Evolutionary conservation across 2,797 vertebrate species (phyloP).

Genomic region (Champsocephalus esox): DNA sequence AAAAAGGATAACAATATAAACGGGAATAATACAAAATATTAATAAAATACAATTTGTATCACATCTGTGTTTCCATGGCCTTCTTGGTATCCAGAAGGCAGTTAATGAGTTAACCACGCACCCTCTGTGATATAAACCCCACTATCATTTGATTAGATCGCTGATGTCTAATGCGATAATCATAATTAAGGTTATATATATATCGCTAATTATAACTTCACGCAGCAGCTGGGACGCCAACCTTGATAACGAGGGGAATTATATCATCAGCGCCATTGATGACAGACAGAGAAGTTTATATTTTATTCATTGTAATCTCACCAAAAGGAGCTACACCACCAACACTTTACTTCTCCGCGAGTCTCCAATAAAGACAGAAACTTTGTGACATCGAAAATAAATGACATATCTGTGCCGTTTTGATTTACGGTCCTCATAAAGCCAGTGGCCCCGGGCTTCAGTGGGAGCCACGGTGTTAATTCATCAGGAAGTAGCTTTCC

Average conservation of each 20-base stretch:
- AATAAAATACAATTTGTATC: background rate
- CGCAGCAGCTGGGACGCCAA: conserved; percentile 41
- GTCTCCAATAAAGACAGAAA: conserved; percentile 22
- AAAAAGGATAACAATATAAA: too few species aligned
- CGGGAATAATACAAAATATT: too few species aligned
- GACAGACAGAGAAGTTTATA: conserved; percentile 16
- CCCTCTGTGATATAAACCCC: conserved; percentile 25
- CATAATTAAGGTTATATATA: conserved; percentile 22
- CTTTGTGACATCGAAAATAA: conserved; percentile 8
- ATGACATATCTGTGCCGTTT: conserved; percentile 25
- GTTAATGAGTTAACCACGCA: conserved; percentile 13
- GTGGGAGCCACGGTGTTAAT: conserved; percentile 38
- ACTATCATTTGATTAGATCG: conserved; percentile 47
- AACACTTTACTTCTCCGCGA: background rate
- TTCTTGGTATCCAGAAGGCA: background rate
- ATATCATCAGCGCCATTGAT: conserved; percentile 21
- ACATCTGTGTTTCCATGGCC: background rate
- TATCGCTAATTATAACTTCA: conserved; percentile 48
- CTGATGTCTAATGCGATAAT: conserved; percentile 45
- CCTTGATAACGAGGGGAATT: conserved; percentile 32
- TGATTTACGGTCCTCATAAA: conserved; percentile 70
- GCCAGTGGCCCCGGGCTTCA: conserved; percentile 19
- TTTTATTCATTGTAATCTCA: conserved; percentile 34
- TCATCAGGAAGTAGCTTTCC: conserved; percentile 40
- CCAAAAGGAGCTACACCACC: conserved; percentile 9